Base-by-base conservation (phyloP, 2,888 invertebrate genomes). In the Pherbina coryleti region DNA sequence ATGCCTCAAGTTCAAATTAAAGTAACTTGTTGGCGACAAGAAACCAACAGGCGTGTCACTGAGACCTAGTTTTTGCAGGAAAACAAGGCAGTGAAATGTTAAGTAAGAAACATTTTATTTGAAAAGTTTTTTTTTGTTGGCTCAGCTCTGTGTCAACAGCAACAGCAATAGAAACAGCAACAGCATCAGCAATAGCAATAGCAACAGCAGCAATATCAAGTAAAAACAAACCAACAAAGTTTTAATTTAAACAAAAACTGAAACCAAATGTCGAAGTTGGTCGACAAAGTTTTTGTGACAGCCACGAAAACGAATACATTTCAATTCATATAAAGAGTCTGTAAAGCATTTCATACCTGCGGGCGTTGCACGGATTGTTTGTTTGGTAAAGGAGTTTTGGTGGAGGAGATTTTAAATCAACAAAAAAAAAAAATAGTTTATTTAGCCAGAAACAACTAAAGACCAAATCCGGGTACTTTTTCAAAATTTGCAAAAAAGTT, bases 251-350 rank as follows among this genome's bases (percentile, higher is more conserved):
- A 78, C 78, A 71, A 82, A 85, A 78, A 85, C 85, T 85, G 85
- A 84, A 84, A 84, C 85, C 85, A 84, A 84, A 85, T 84, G 84
- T 85, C 85, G 84, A 85, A 85, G 84, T 85, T 85, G 81, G 85
- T 81, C 67, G 77, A 60, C 75, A 75, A 79, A 76, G 74, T 76
- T 79, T 79, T 70, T 37, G 53, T 76, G 75, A 75, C 37, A 67
- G 66, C 34, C 31, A 19, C 44, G 44, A 44, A 25, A 64, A 19
- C 44, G 53, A 71, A 71, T 55, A 19, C 55, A 34, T 71, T 71
- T 71, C 71, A 71, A 55, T 34, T 31, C 28, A 28, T n/a, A 28
- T 28, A 49, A 34, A 51, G 34, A 71, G 51, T 53, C 11, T 8
- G 28, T 31, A 57, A 9, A 34, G 5, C 34, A 17, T 53, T 34